These are phyloP conservation scores for Donacobius atricapilla DNA, from an alignment of 2,113 vertebrate species.

Conservation along the genomic window DNA sequence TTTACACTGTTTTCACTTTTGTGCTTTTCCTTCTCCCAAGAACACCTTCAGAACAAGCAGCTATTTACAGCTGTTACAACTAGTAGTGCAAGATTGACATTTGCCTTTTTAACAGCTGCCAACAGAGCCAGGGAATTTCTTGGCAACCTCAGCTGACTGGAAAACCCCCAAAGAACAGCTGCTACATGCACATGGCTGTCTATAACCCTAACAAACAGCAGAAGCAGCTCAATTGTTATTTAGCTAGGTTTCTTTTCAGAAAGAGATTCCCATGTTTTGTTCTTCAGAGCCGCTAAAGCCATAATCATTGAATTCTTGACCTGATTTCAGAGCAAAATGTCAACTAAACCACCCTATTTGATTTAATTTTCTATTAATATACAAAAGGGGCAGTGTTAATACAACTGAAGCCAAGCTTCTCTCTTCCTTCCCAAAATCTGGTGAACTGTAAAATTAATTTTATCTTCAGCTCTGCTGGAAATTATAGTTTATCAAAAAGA, in stretches of 20 bases:
- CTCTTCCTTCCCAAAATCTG: neutral
- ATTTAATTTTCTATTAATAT: neutral
- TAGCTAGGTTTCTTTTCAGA: neutral
- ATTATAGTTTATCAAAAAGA: neutral
- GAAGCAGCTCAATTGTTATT: neutral
- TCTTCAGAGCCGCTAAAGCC: neutral
- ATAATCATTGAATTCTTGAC: neutral
- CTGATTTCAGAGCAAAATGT: neutral
- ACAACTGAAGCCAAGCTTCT: slow-evolving; percentile 24
- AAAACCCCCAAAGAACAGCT: neutral
- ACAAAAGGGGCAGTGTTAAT: neutral
- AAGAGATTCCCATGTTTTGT: neutral
- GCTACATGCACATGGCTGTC: neutral
- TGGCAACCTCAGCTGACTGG: neutral
- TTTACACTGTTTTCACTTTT: neutral
- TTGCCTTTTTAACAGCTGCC: neutral
- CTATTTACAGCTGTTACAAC: neutral
- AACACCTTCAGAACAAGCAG: neutral
- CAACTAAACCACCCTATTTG: neutral
- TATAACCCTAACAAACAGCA: neutral
- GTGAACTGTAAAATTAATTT: slow-evolving; percentile 41
- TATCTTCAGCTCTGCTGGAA: neutral
- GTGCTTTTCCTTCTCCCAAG: neutral
- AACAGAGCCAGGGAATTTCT: neutral
- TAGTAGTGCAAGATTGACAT: neutral